phyloP scores from a whole-genome alignment of 2,797 vertebrate species.

The Gephyroberyx darwinii region DNA sequence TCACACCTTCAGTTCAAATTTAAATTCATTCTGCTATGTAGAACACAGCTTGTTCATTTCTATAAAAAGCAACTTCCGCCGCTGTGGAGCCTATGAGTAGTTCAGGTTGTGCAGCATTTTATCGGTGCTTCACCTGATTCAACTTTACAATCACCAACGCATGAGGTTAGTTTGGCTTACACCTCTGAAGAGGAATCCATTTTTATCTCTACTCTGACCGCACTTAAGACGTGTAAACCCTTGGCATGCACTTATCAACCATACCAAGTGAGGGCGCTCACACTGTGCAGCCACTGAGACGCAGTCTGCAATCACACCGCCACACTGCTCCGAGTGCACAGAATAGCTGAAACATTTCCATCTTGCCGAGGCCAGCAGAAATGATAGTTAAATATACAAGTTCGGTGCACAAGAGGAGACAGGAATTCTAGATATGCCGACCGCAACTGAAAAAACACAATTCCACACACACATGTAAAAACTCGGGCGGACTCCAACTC shows the following conservation, averaged over 20 bases:
- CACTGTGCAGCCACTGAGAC: slow-evolving; percentile 19
- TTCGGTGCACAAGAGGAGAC: slow-evolving; percentile 45
- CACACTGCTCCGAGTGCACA: slow-evolving; percentile 38
- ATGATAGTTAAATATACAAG: slow-evolving; percentile 75
- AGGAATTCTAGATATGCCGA: slow-evolving; percentile 77
- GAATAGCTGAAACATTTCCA: slow-evolving; percentile 44
- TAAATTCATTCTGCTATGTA: neutral
- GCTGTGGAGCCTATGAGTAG: neutral
- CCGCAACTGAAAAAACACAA: slow-evolving; percentile 74
- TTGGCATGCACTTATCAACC: slow-evolving; percentile 46
- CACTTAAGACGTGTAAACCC: neutral
- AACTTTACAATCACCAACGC: too few relatives aligned
- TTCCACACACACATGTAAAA: slow-evolving; percentile 55
- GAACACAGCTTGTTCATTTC: neutral
- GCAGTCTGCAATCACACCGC: slow-evolving; percentile 21
- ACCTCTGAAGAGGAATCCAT: neutral
- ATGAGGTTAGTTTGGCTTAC: neutral
- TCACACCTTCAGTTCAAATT: neutral
- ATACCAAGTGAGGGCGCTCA: slow-evolving; percentile 64
- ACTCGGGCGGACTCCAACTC: slow-evolving; percentile 57
- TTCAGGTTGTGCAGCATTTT: neutral
- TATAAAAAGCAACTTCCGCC: neutral
- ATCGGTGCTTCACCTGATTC: neutral
- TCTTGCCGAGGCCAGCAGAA: slow-evolving; percentile 61
- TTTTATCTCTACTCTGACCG: neutral